phyloP scores from a whole-genome alignment of 2,797 vertebrate genomes.

The Dallia pectoralis region DNA sequence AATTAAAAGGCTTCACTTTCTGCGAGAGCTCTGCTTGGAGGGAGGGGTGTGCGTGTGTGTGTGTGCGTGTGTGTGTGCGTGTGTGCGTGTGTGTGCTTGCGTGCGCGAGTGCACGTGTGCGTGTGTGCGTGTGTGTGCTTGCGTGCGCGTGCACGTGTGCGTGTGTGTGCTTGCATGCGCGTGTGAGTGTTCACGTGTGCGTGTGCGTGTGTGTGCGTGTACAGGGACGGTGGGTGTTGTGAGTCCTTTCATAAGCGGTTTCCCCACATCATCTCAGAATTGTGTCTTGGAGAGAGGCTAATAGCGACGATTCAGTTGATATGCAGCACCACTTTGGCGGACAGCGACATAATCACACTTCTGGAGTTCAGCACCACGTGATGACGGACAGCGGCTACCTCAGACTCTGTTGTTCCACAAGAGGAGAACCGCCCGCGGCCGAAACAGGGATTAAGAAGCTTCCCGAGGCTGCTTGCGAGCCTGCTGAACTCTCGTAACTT shows the following conservation, averaged over 20 bases:
- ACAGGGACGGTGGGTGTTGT: neutral
- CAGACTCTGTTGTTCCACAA: neutral
- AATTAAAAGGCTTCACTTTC: slow-evolving; percentile 82
- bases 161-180: slow-evolving; percentile 7
- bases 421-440: neutral
- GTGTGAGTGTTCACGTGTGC: no score
- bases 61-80: neutral
- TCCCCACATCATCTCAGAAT: neutral
- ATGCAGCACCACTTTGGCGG: neutral
- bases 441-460: neutral
- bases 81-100: slow-evolving; percentile 49
- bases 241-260: neutral
- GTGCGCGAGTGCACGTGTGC: slow-evolving; percentile 37
- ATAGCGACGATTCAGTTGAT: neutral
- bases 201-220: neutral
- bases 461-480: neutral
- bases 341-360: neutral
- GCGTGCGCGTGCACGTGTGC: no score
- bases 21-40: slow-evolving; percentile 59
- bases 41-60: slow-evolving; percentile 26
- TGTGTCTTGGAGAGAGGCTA: neutral
- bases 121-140: slow-evolving; percentile 1
- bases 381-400: neutral
- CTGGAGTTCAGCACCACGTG: neutral
- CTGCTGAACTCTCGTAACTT: neutral